A percentile compares a stretch with the other conserved stretches of the same genome.
phyloP scores from a whole-genome alignment of 2,797 vertebrate species.

The Arrhamphus sclerolepis region DNA sequence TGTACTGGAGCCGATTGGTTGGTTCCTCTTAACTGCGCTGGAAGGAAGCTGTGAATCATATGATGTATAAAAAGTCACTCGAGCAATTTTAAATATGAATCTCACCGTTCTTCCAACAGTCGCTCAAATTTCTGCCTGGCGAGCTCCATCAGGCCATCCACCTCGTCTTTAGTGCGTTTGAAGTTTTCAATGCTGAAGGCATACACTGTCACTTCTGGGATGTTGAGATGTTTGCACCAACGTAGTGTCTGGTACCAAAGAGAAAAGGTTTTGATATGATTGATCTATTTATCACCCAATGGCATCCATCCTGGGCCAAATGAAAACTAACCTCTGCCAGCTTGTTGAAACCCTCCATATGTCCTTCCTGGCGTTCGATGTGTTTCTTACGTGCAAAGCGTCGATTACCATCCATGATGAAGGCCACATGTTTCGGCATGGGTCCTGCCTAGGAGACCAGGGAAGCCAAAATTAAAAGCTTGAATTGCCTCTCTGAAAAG shows the following conservation, averaged over 20 bases:
- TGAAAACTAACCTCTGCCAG: conserved; percentile 87
- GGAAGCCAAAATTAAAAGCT: not conserved
- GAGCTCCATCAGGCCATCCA: conserved; percentile 94
- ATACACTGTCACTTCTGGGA: conserved; percentile 95
- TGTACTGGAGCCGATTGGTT: not conserved
- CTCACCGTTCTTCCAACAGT: conserved; percentile 94
- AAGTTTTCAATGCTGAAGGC: conserved; percentile 99
- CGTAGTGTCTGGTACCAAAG: conserved; percentile 84
- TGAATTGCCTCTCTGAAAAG: too few species aligned
- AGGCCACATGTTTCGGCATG: conserved; percentile 95
- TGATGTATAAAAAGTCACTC: conserved; percentile 6
- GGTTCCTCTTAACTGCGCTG: conserved; percentile 27
- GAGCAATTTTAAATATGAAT: conserved; percentile 11
- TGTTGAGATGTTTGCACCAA: conserved; percentile 95
- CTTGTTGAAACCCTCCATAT: conserved; percentile 95
- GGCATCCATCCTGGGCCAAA: not conserved
- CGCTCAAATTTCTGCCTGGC: conserved; percentile 92
- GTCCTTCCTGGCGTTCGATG: conserved; percentile 91
- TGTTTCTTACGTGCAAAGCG: conserved; percentile 94
- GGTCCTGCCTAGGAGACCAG: conserved; percentile 86
- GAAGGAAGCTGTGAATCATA: conserved; percentile 54
- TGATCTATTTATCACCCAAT: not conserved
- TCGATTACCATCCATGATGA: conserved; percentile 99
- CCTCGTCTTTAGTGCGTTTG: conserved; percentile 93
- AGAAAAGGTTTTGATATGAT: not conserved